Percentiles rank a stretch among this genome's conserved stretches.
These are phyloP conservation scores for Chrysomela aeneicollis DNA, from an alignment of 2,888 invertebrate species.

Conservation along the genomic window DNA sequence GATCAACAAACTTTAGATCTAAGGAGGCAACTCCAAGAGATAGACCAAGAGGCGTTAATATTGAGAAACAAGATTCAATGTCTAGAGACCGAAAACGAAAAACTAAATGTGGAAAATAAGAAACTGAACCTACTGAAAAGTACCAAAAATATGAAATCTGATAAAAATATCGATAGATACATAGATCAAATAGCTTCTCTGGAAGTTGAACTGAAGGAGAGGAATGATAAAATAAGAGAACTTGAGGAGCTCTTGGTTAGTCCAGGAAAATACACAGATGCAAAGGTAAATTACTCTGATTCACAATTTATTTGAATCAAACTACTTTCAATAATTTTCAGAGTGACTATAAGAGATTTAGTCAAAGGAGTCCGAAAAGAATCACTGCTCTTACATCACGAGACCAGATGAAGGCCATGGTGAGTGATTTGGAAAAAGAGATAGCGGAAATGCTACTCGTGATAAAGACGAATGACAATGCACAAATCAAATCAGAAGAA, in stretches of 20 bases:
- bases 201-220: slow-evolving; percentile 70
- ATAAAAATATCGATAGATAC: slow-evolving; percentile 67
- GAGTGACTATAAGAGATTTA: slow-evolving; percentile 71
- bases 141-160: slow-evolving; percentile 64
- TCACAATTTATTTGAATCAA: not conserved
- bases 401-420: slow-evolving; percentile 80
- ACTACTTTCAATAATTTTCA: slow-evolving; percentile 55
- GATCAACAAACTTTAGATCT: slow-evolving; percentile 74
- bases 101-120: slow-evolving; percentile 76
- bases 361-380: slow-evolving; percentile 77
- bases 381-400: slow-evolving; percentile 77
- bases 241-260: slow-evolving; percentile 56
- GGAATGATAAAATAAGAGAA: slow-evolving; percentile 67
- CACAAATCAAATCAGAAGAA: slow-evolving; percentile 63
- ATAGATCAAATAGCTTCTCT: slow-evolving; percentile 69
- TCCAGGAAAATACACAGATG: not conserved
- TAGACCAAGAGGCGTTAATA: slow-evolving; percentile 79
- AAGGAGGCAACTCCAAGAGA: slow-evolving; percentile 76
- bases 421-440: slow-evolving; percentile 88
- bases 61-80: slow-evolving; percentile 73
- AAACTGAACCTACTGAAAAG: slow-evolving; percentile 68
- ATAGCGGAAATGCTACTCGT: slow-evolving; percentile 74
- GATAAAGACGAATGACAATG: slow-evolving; percentile 68
- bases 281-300: not conserved
- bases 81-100: slow-evolving; percentile 80